A percentile compares a stretch with the other conserved stretches of the same genome.
phyloP scores from a whole-genome alignment of 1,140 invertebrate species.

The Lepidostoma basale region DNA sequence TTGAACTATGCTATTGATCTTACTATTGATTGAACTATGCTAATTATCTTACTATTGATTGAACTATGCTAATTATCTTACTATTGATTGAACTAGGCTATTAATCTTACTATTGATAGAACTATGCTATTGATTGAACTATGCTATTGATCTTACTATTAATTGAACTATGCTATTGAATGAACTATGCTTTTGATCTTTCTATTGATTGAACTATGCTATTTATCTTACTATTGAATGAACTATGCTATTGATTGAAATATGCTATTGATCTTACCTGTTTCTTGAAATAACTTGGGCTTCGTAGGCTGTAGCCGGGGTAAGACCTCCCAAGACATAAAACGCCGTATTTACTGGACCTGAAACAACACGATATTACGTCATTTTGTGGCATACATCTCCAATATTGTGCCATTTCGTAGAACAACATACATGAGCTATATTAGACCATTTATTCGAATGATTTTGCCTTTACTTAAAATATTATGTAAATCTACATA shows the following conservation, averaged over 20 bases:
- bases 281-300: slow-evolving; percentile 72
- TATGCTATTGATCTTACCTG: slow-evolving; percentile 52
- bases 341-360: slow-evolving; percentile 71
- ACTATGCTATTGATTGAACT: too few relatives aligned
- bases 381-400: background rate
- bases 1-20: too few relatives aligned
- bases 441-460: background rate
- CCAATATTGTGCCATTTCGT: background rate
- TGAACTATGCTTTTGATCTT: background rate
- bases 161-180: background rate
- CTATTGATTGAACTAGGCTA: too few relatives aligned
- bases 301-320: slow-evolving; percentile 71
- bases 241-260: too few relatives aligned
- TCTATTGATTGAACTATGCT: too few relatives aligned
- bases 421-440: background rate
- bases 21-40: too few relatives aligned
- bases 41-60: too few relatives aligned
- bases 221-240: too few relatives aligned
- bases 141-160: too few relatives aligned
- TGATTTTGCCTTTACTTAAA: background rate
- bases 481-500: too few relatives aligned
- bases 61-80: too few relatives aligned
- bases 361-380: slow-evolving; percentile 30
- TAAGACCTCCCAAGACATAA: slow-evolving; percentile 70
- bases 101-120: too few relatives aligned